Base-by-base conservation (phyloP, 2,888 invertebrate genomes). In the Rhamphomyia laevipes region DNA sequence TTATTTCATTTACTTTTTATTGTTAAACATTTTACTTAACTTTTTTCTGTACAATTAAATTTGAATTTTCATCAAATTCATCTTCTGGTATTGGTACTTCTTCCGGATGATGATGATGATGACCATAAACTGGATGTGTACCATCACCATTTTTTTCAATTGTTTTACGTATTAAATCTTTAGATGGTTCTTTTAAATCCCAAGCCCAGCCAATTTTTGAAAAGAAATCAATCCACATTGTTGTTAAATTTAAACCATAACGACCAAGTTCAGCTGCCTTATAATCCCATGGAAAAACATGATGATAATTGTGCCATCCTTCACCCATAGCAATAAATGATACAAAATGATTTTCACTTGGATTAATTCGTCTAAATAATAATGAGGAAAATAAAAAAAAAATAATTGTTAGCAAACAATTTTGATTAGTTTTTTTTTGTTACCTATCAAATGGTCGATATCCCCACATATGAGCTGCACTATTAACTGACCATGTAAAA, bases 291-390 rank as follows among this genome's bases (percentile, higher is more conserved):
- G 92, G 92, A 69, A 93, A 93, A 0, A 85, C 84, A 70, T 93
- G 93, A 66, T 93, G 93, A 68, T 89, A 93, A 71, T 93, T 93
- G 73, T 93, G 93, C 86, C 89, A 94, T 5, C 93, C 93, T 67
- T 90, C 90, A 1, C 90, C 90, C 70, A 86, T 74, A 0, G 87
- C 81, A 18, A 82, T 61, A 0, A 85, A 60, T 0, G 88, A 80
- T 0, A 92, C 90, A 1, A 74, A 70, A 55, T 76, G 74, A 64
- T 87, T 91, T 70, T 93, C 84, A 0, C 77, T 73, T 0, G 93
- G 90, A 65, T 80, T 84, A 59, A 93, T 84, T 63, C 74, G 72
- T 58, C 89, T 86, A 41, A 10, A 7, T 35, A 16, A 45, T 13
- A 49, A 6, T 23, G 43, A 21, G 9, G 23, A 41, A 41, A 40